Evolutionary conservation across 2,888 invertebrate species (phyloP).

Genomic region (Quadroppia sp.): DNA sequence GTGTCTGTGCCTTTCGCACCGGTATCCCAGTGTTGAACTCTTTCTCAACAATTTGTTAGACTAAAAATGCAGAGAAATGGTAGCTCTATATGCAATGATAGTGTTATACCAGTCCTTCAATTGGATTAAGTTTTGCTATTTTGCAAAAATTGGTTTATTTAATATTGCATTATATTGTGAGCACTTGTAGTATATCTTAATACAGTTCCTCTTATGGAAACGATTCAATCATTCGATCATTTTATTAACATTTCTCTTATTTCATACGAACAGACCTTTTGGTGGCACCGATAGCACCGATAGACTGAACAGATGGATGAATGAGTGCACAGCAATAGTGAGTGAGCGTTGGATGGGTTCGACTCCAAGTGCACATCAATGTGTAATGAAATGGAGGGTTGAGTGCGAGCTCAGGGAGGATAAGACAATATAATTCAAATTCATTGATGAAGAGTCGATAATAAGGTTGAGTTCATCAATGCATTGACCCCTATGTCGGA

Average conservation of each 20-base stretch:
- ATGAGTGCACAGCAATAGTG: background rate
- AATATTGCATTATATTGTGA: background rate
- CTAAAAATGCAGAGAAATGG: background rate
- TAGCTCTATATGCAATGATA: background rate
- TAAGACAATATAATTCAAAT: constrained; percentile 26
- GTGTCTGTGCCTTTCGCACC: background rate
- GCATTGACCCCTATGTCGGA: constrained; percentile 19
- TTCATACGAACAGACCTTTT: background rate
- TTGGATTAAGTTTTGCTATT: constrained; percentile 30
- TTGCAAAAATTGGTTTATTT: constrained; percentile 12
- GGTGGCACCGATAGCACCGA: background rate
- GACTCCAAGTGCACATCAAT: constrained; percentile 9
- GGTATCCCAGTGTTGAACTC: background rate
- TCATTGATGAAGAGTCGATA: constrained; percentile 27
- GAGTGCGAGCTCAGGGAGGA: background rate
- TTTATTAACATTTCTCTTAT: constrained; percentile 27
- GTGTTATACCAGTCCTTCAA: background rate
- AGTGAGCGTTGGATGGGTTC: constrained; percentile 3
- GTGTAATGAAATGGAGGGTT: background rate
- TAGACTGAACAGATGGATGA: constrained; percentile 30
- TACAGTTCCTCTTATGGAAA: constrained; percentile 19
- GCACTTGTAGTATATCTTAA: background rate
- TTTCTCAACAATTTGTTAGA: background rate
- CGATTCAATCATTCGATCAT: constrained; percentile 11
- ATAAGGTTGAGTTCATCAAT: constrained; percentile 16